Conservation (phyloP, 1,140 invertebrate species). For the Bombus superbus region DNA sequence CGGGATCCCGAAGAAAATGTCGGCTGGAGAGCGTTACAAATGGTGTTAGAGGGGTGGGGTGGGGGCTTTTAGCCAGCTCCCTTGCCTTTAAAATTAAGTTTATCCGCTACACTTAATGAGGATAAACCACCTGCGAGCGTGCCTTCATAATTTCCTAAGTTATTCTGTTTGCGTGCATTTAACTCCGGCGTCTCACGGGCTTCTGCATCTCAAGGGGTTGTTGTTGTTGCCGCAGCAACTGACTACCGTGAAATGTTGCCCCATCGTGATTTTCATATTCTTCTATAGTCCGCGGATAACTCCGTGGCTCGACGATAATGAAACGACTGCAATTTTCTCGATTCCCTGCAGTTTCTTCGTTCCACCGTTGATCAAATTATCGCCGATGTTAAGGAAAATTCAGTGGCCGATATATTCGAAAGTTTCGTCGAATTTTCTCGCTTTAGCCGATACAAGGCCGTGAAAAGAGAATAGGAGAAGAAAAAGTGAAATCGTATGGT, state of each 20-base stretch:
- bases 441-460: too few species aligned
- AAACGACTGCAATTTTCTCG: slow-evolving; percentile 26
- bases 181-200: slow-evolving; percentile 53
- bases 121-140: slow-evolving; percentile 80
- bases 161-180: slow-evolving; percentile 81
- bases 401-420: too few species aligned
- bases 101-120: slow-evolving; percentile 80
- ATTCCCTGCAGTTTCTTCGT: background rate
- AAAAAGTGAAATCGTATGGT: slow-evolving; percentile 37
- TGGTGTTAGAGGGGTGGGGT: background rate
- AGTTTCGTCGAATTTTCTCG: background rate
- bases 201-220: slow-evolving; percentile 17
- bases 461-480: background rate
- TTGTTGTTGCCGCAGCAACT: slow-evolving; percentile 26
- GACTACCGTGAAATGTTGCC: slow-evolving; percentile 43
- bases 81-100: slow-evolving; percentile 76
- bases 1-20: slow-evolving; percentile 43
- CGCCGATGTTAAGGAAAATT: background rate
- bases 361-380: background rate
- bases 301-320: background rate
- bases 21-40: slow-evolving; percentile 48
- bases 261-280: slow-evolving; percentile 47
- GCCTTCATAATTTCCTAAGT: slow-evolving; percentile 82
- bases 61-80: slow-evolving; percentile 60
- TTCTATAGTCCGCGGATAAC: background rate